Conservation (phyloP, 92 coral and sea anemone genomes). For the Palythoa grandis region DNA sequence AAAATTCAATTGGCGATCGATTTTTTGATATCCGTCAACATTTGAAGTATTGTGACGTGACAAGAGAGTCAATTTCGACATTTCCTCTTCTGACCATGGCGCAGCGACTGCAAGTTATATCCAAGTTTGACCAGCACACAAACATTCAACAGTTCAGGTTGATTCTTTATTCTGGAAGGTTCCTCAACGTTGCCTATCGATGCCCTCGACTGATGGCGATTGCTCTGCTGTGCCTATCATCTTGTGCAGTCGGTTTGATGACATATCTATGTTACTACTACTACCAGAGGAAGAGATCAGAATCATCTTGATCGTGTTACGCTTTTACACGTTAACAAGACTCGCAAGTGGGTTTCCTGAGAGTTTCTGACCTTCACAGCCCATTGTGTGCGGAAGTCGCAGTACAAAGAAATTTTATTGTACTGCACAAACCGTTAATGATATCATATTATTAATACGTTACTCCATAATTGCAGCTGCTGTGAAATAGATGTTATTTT, state of each 20-base stretch:
- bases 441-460: no score
- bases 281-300: background rate
- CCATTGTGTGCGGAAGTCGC: no score
- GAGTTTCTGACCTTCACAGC: no score
- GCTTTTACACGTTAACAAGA: background rate
- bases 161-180: conserved; percentile 37
- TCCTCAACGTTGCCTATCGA: conserved; percentile 39
- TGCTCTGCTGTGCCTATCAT: conserved; percentile 16
- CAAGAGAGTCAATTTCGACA: conserved; percentile 6
- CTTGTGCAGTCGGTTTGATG: conserved; percentile 37
- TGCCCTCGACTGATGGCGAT: conserved; percentile 43
- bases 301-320: background rate
- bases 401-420: no score
- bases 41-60: conserved; percentile 38
- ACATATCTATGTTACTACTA: conserved; percentile 37
- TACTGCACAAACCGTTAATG: no score
- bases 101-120: conserved; percentile 1
- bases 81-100: conserved; percentile 35
- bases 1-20: conserved; percentile 37
- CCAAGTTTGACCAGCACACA: conserved; percentile 26
- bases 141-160: conserved; percentile 26
- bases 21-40: conserved; percentile 43
- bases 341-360: no score
- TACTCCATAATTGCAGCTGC: no score
- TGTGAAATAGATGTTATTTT: no score